Base-by-base conservation (phyloP, 2,113 vertebrate species). In the Trematomus loennbergii region DNA sequence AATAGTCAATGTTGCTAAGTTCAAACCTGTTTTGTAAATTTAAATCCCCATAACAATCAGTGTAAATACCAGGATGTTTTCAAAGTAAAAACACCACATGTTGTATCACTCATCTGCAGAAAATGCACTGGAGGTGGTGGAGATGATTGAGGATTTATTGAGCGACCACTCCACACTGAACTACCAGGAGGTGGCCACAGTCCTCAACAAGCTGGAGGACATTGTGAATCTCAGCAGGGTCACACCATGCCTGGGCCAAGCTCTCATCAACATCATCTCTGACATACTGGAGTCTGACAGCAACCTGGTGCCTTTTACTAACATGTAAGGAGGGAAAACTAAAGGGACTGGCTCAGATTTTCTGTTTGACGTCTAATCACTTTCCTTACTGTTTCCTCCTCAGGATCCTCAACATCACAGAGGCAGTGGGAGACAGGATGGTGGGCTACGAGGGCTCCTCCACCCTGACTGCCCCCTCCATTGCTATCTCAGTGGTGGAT, bases 391-490 rank as follows among this genome's bases (percentile, higher is more conserved):
- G n/a, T 0, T 65, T 18, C 62, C 55, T 40, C 63, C 49, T 12
- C 87, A 98, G 97, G 1, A 96, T 98, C 79, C 83, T 98, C 40
- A 94, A 90, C 57, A 94, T 96, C 79, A 96, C 90, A 0, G 96
- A 98, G 69, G 78, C 65, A 16, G 83, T 95, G 2, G 96, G 97
- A 72, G 95, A 97, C 79, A 95, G 82, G 77, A 87, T 97, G 92
- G 72, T 92, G n/a, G 83, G 73, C 8, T 95, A 94, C 72, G 6
- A 48, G 3, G 94, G 91, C 73, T 94, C 79, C 2, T 77, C 52
- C 0, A 96, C 89, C 3, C 57, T 98, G 33, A 75, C 81, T 0
- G 82, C 92, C 45, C 66, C 89, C 0, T 91, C 75, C 0, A 22
- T 98, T 43, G 95, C 95, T 12, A 78, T 98, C 72, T 59, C 94